These are phyloP conservation scores for Drosophila mayaguana DNA, from an alignment of 2,888 invertebrate genomes.

Conservation along the genomic window DNA sequence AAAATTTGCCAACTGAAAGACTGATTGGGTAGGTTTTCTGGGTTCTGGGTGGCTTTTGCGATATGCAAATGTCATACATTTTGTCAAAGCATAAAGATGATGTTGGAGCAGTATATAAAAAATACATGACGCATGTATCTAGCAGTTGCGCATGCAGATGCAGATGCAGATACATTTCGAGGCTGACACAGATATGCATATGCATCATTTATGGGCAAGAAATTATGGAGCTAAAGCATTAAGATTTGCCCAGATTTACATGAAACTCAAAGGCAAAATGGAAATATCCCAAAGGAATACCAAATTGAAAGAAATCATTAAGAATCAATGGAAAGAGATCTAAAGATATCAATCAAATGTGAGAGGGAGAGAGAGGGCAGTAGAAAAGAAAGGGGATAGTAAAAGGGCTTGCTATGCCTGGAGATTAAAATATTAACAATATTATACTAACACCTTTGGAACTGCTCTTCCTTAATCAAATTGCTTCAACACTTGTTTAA, in stretches of 20 bases:
- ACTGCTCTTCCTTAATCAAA: neutral
- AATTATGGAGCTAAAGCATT: constrained; percentile 40
- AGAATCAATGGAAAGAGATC: neutral
- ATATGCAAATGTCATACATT: constrained; percentile 75
- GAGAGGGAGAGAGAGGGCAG: neutral
- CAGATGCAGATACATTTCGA: constrained; percentile 25
- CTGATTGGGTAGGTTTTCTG: constrained; percentile 15
- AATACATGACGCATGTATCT: constrained; percentile 72
- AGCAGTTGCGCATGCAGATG: constrained; percentile 38
- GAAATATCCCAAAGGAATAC: constrained; percentile 1
- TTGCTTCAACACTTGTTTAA: constrained; percentile 9
- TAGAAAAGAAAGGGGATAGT: neutral
- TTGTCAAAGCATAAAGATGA: constrained; percentile 78
- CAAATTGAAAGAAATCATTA: constrained; percentile 6
- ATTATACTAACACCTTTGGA: neutral
- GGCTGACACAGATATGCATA: constrained; percentile 59
- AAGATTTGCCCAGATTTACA: constrained; percentile 29
- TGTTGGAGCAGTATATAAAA: constrained; percentile 69
- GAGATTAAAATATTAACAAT: neutral
- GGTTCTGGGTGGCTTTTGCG: constrained; percentile 33
- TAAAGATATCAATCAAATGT: neutral
- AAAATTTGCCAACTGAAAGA: constrained; percentile 41
- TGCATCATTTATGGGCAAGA: constrained; percentile 63
- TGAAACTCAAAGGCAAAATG: constrained; percentile 9
- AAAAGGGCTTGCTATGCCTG: too few species aligned